Base-by-base conservation (phyloP, 2,113 vertebrate species). In the Microtus montanus region DNA sequence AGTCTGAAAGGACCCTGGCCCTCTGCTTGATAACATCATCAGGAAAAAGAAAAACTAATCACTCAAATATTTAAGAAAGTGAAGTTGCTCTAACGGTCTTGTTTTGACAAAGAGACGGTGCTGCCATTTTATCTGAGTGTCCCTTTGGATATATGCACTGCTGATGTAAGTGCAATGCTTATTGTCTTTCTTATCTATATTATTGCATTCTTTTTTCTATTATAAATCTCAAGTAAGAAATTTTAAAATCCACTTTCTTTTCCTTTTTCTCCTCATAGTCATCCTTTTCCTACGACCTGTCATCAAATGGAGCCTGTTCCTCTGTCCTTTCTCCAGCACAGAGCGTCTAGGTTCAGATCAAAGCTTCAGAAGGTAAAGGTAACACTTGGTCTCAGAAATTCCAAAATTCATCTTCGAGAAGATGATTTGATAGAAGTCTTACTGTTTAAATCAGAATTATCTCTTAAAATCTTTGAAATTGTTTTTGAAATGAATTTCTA, bases 331-430 rank as follows among this genome's bases (percentile, higher is more conserved):
- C 84, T 52, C 83, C 77, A 28, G 33, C 66, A 91, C 24, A 49
- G 52, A 26, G 64, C 5, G 61, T 44, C 52, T 68, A 75, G 22
- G 22, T 78, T 10, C 70, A 78, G 78, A 64, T 74, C 52, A 41
- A 35, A 96, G 49, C 5, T 91, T 75, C 5, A 78, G 17, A n/a
- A 86, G 70, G 49, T 77, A 77, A 30, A 79, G 44, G 77, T 79
- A 77, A 12, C 13, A 61, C 38, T 90, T 88, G 44, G 26, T 89
- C 28, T 95, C 41, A 54, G 33, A 92, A n/a, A 38, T 95, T 89
- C 90, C 41, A 77, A 91, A 97, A 96, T 90, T 95, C 33, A 89
- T 73, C 86, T 87, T 95, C 28, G 91, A 64, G 47, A 94, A 90
- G 78, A 95, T 20, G 15, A 93, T 85, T 71, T 92, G 41, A 93